Evolutionary conservation across 2,888 invertebrate species (phyloP).

Genomic region (Melipona bicolor): DNA sequence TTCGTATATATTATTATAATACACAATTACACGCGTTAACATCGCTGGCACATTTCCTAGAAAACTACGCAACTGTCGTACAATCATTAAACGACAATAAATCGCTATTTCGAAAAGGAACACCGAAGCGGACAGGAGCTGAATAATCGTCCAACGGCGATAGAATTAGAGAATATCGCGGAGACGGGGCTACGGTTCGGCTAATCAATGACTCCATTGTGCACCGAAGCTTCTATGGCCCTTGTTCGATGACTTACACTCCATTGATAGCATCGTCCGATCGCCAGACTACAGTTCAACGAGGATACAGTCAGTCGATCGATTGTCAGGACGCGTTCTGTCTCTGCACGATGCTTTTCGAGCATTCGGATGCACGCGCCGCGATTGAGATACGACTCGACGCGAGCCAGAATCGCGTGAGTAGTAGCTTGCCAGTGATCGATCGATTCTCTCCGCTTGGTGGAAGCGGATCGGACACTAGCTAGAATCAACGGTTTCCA

Average conservation of each 20-base stretch:
- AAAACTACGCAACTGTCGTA: too few species aligned
- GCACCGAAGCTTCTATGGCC: not conserved
- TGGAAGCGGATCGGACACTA: not conserved
- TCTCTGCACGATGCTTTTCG: not conserved
- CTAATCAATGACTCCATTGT: not conserved
- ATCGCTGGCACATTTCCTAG: too few species aligned
- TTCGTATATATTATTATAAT: too few species aligned
- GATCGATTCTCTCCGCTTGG: not conserved
- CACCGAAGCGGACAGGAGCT: too few species aligned
- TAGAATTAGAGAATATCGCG: not conserved
- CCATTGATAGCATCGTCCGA: not conserved
- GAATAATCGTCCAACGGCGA: not conserved
- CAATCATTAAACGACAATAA: too few species aligned
- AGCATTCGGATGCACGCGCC: not conserved
- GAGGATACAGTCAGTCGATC: constrained; percentile 2
- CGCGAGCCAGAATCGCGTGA: not conserved
- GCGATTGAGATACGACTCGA: not conserved
- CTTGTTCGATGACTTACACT: not conserved
- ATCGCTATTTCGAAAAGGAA: too few species aligned
- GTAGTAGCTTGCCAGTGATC: not conserved
- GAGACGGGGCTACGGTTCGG: not conserved
- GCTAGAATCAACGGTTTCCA: not conserved
- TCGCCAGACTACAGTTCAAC: not conserved
- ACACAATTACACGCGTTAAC: too few species aligned
- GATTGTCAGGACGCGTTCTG: not conserved